A percentile compares a stretch with the other conserved stretches of the same genome.
Evolutionary conservation across 2,888 invertebrate genomes (phyloP).

Genomic region (Cybosia mesomella): DNA sequence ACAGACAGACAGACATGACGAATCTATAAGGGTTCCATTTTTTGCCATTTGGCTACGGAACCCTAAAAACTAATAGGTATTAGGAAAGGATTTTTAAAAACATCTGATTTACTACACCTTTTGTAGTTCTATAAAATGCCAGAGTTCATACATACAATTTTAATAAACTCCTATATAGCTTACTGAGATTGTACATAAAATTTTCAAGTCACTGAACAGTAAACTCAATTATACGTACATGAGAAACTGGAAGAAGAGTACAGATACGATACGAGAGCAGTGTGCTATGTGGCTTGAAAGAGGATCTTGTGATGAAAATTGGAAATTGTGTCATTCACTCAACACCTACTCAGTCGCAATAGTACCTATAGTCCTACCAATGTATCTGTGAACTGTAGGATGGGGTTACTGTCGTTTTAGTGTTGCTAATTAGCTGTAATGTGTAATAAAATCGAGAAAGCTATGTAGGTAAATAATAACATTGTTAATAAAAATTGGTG

Average conservation of each 20-base stretch:
- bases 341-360: no score
- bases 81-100: neutral
- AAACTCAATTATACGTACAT: conserved; percentile 1
- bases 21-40: no score
- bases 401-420: no score
- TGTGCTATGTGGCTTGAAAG: neutral
- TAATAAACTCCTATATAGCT: neutral
- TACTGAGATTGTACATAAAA: neutral
- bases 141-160: neutral
- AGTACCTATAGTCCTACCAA: no score
- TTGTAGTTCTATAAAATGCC: neutral
- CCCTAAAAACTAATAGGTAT: no score
- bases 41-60: no score
- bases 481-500: no score
- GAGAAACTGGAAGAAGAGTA: neutral
- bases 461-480: no score
- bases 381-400: no score
- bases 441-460: no score
- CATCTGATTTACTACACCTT: neutral
- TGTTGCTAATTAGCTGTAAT: no score
- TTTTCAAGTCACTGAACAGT: neutral
- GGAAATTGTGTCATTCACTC: neutral
- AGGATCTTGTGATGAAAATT: neutral
- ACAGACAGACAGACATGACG: no score
- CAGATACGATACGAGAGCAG: conserved; percentile 4